Evolutionary conservation across 2,888 invertebrate species (phyloP).

Genomic region (Andrena camellia): DNA sequence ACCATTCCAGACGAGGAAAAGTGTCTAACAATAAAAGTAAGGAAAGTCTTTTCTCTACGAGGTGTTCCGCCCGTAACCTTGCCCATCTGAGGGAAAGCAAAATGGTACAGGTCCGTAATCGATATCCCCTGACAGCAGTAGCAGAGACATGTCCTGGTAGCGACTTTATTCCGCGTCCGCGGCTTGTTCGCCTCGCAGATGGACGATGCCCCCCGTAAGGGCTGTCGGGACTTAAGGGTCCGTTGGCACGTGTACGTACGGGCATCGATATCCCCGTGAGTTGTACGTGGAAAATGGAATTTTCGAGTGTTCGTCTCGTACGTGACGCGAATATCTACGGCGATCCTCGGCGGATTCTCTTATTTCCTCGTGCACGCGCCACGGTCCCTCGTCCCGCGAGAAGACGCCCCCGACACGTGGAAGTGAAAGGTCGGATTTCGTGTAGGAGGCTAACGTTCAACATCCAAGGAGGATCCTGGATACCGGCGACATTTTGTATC

Average conservation of each 20-base stretch:
- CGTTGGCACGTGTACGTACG: background rate
- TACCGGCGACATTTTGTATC: slow-evolving; percentile 1
- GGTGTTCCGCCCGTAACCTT: background rate
- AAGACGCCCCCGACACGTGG: slow-evolving; percentile 51
- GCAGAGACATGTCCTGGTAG: background rate
- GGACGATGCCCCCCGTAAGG: slow-evolving; percentile 26
- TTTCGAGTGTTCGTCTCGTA: slow-evolving; percentile 63
- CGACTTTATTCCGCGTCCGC: slow-evolving; percentile 35
- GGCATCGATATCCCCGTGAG: slow-evolving; percentile 42
- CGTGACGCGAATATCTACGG: slow-evolving; percentile 59
- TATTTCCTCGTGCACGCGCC: slow-evolving; percentile 33
- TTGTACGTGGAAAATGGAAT: slow-evolving; percentile 62
- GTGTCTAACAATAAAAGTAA: no score
- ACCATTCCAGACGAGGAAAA: no score
- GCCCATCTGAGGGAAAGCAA: slow-evolving; percentile 15
- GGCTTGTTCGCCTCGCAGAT: slow-evolving; percentile 27
- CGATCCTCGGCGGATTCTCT: slow-evolving; percentile 42
- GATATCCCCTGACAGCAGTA: slow-evolving; percentile 22
- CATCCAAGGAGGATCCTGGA: slow-evolving; percentile 27
- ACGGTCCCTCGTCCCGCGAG: slow-evolving; percentile 12
- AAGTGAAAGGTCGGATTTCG: slow-evolving; percentile 60
- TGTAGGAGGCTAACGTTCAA: slow-evolving; percentile 14
- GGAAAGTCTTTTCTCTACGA: slow-evolving; percentile 13
- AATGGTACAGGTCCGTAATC: slow-evolving; percentile 17
- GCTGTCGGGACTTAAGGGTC: slow-evolving; percentile 24